These are phyloP conservation scores for Oxyura jamaicensis DNA, from an alignment of 2,113 vertebrate genomes.

Conservation along the genomic window DNA sequence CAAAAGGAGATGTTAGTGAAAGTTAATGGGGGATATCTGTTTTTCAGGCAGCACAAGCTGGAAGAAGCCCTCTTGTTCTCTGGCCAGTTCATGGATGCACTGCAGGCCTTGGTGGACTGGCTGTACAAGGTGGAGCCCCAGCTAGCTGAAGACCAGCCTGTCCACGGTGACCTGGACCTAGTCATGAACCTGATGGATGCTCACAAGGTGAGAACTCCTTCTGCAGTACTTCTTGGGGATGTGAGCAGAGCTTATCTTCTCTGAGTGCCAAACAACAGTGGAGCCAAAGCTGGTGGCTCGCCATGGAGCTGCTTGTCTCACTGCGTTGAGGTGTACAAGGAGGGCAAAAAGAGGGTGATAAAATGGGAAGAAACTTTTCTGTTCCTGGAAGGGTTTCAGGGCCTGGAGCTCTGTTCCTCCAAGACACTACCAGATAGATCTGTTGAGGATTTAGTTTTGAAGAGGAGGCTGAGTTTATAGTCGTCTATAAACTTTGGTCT, in stretches of 20 bases:
- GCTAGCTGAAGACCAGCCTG: slow-evolving; percentile 93
- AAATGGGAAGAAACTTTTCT: rapidly evolving
- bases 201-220: slow-evolving; percentile 85
- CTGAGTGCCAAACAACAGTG: background rate
- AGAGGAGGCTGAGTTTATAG: background rate
- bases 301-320: background rate
- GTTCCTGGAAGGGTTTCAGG: rapidly evolving
- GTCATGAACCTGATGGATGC: slow-evolving; percentile 98
- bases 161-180: slow-evolving; percentile 95
- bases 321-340: background rate
- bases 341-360: rapidly evolving
- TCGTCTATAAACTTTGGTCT: background rate
- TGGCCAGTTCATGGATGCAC: slow-evolving; percentile 95
- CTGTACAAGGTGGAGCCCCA: slow-evolving; percentile 96
- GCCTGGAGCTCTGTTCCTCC: background rate
- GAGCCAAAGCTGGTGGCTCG: background rate
- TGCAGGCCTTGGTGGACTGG: slow-evolving; percentile 98
- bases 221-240: background rate
- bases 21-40: background rate
- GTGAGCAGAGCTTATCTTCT: background rate
- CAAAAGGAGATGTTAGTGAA: background rate
- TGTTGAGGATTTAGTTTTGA: background rate
- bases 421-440: background rate
- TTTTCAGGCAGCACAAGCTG: slow-evolving; percentile 94
- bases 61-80: slow-evolving; percentile 98